Conservation (phyloP, 2,113 vertebrate species). For the Atherinomorus stipes region DNA sequence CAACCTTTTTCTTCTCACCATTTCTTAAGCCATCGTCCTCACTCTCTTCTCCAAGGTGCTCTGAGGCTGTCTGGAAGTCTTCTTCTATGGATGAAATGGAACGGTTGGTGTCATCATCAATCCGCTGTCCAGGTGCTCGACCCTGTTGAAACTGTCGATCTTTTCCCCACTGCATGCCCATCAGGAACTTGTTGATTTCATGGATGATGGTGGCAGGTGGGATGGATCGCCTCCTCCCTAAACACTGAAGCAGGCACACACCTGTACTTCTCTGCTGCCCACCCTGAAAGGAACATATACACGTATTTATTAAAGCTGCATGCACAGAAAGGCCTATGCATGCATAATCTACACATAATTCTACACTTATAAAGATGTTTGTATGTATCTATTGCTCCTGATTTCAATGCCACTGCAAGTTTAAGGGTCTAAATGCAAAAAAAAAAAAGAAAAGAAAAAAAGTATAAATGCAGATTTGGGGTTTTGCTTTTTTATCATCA, state of each 20-base stretch:
- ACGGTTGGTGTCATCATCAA: slow-evolving; percentile 95
- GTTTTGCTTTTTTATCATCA: too few relatives aligned
- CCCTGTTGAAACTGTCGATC: slow-evolving; percentile 86
- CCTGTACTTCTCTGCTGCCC: slow-evolving; percentile 85
- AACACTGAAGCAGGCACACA: slow-evolving; percentile 92
- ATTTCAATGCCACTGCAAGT: not conserved
- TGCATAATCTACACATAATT: not conserved
- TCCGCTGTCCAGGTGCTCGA: slow-evolving; percentile 72
- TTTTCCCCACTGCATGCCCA: slow-evolving; percentile 91
- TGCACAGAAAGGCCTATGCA: not conserved
- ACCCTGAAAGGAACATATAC: slow-evolving; percentile 72
- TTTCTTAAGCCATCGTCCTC: slow-evolving; percentile 88
- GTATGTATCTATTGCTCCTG: slow-evolving; percentile 26
- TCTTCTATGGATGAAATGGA: slow-evolving; percentile 97
- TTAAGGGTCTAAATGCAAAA: not conserved
- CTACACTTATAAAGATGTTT: not conserved
- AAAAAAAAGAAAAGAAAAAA: not conserved
- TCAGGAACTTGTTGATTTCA: slow-evolving; percentile 96
- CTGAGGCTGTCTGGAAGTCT: slow-evolving; percentile 95
- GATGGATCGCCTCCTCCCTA: slow-evolving; percentile 79
- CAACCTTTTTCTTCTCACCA: slow-evolving; percentile 77
- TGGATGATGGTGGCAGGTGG: slow-evolving; percentile 88
- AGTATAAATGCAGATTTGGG: not conserved
- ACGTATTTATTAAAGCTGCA: slow-evolving; percentile 12
- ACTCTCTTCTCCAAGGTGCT: slow-evolving; percentile 93